Conservation (phyloP, 2,888 invertebrate genomes). For the Drosophila siamana region DNA sequence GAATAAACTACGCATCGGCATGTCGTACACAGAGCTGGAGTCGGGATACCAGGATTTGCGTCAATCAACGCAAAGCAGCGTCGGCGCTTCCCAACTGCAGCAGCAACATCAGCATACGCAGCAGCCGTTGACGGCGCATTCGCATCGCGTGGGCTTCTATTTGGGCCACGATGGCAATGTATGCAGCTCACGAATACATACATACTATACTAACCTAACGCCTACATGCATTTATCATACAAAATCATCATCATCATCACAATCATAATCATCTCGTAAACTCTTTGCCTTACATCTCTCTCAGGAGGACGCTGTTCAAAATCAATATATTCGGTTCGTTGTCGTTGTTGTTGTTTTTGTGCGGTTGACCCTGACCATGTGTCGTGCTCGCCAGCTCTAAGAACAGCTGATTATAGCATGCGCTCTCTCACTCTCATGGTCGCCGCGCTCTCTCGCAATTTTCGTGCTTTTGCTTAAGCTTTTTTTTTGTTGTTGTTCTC, state of each 20-base stretch:
- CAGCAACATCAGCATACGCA: constrained; percentile 43
- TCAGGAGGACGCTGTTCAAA: constrained; percentile 21
- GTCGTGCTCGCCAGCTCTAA: constrained; percentile 18
- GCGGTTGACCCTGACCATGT: constrained; percentile 59
- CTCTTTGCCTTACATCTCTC: background rate
- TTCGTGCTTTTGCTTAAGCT: constrained; percentile 22
- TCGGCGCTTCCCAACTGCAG: constrained; percentile 43
- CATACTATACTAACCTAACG: background rate
- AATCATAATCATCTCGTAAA: background rate
- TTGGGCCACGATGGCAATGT: constrained; percentile 90
- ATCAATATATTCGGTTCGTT: constrained; percentile 39
- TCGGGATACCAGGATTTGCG: constrained; percentile 94
- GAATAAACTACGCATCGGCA: constrained; percentile 77
- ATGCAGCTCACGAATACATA: constrained; percentile 46
- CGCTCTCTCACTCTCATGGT: constrained; percentile 16
- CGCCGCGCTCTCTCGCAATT: constrained; percentile 6
- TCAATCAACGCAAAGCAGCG: constrained; percentile 67
- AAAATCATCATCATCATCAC: background rate
- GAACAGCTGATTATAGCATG: constrained; percentile 49
- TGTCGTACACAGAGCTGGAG: constrained; percentile 97
- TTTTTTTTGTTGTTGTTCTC: constrained; percentile 9
- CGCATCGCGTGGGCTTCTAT: constrained; percentile 87
- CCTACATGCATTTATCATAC: background rate
- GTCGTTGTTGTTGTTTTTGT: constrained; percentile 22
- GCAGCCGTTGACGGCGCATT: constrained; percentile 40